Evolutionary conservation across 2,113 vertebrate species (phyloP), one percentile per base, ranked within the genome.

Genomic region (Myotis lucifugus): DNA sequence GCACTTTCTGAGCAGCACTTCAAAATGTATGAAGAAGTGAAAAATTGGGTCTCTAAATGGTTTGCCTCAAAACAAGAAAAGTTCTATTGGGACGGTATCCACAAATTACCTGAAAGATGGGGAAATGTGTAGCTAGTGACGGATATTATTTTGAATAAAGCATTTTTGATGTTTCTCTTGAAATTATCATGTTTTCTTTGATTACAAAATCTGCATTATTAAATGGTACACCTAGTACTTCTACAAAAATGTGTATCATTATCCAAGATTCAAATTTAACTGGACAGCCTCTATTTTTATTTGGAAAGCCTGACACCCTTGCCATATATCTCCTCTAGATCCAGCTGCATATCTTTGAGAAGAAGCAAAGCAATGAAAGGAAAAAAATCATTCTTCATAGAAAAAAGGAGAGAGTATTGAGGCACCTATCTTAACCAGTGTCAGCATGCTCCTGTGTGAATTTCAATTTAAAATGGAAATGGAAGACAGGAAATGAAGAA

Each of bases 181-280:
- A 46, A 11, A 46, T 46, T 9, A 46, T 46, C 46, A 8, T 11
- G 46, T 46, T 46, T 46, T 46, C 46, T 46, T 46, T 46, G 46
- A 46, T 46, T 46, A 46, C 10, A 11, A 46, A 46, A 46, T 46
- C 46, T 10, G 0, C 46, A 46, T 46, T 46, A 46, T 46, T 46
- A 46, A 46, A 9, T 1, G 10, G 46, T 46, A 46, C 46, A 46
- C 46, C 46, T 46, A 46, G 46, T 46, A 46, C 11, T 91, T 88
- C 92, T n/a, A 12, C 10, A 11, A 54, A 78, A 64, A 85, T 85
- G 29, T 85, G 6, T 46, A 46, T 48, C 5, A 46, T 29, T 91
- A 67, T 54, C 46, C 37, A 34, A 74, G 67, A 94, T 85, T 70
- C 6, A 93, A 94, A 94, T 64, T 72, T 93, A 88, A 78, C 32